Percentiles rank a stretch among this genome's conserved stretches.
Conservation (phyloP, 1,140 invertebrate genomes). For the Neodiprion virginianus region DNA sequence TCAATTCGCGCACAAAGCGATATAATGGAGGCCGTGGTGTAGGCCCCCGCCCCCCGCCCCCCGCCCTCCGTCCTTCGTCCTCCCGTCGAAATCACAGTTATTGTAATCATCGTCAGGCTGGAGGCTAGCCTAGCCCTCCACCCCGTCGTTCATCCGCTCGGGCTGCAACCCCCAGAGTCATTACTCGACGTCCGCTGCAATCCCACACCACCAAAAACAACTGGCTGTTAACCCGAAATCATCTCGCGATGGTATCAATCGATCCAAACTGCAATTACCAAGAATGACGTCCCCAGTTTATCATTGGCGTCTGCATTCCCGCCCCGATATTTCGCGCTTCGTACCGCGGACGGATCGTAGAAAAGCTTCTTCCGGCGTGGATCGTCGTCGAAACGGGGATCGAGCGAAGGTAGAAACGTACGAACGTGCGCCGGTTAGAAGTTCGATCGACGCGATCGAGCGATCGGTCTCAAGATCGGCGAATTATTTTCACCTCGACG, state of each 20-base stretch:
- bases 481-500: too few species aligned
- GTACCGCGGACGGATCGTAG: too few species aligned
- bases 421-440: too few species aligned
- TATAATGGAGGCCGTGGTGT: conserved; percentile 27
- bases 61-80: not conserved
- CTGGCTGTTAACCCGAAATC: conserved; percentile 63
- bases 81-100: conserved; percentile 47
- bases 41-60: conserved; percentile 29
- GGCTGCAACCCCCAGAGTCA: conserved; percentile 58
- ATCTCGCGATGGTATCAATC: conserved; percentile 33
- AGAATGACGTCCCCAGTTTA: not conserved
- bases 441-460: too few species aligned
- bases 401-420: too few species aligned
- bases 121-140: conserved; percentile 27
- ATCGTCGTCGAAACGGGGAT: too few species aligned
- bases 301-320: not conserved
- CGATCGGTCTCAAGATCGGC: too few species aligned
- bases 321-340: too few species aligned
- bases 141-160: conserved; percentile 26
- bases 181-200: conserved; percentile 60
- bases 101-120: conserved; percentile 52
- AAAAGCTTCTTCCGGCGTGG: too few species aligned
- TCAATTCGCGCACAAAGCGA: conserved; percentile 29
- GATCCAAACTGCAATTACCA: conserved; percentile 5
- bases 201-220: conserved; percentile 57